Percentiles rank a stretch among this genome's conserved stretches.
These are phyloP conservation scores for Loriculus beryllinus DNA, from an alignment of 2,797 vertebrate genomes.

Conservation along the genomic window DNA sequence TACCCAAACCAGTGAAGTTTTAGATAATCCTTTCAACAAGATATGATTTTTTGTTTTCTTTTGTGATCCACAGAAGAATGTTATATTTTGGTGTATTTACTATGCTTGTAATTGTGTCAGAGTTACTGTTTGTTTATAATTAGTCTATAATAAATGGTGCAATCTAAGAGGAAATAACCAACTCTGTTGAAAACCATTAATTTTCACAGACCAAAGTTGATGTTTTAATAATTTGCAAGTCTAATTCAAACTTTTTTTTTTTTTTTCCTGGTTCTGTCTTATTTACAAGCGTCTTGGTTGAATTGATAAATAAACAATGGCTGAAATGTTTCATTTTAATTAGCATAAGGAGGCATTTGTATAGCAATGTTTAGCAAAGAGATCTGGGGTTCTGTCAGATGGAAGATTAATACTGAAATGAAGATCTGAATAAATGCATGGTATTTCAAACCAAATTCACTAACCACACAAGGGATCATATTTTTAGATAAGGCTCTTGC, in stretches of 20 bases:
- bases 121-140: conserved; percentile 45
- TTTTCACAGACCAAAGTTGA: conserved; percentile 49
- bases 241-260: conserved; percentile 11
- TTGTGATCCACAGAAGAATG: background rate
- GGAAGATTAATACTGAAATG: conserved; percentile 46
- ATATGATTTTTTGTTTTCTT: background rate
- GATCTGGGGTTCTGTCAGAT: conserved; percentile 6
- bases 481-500: conserved; percentile 32
- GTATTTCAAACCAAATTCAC: conserved; percentile 41
- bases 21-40: background rate
- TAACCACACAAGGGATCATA: background rate
- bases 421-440: conserved; percentile 55
- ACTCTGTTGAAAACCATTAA: conserved; percentile 34
- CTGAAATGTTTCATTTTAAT: conserved; percentile 66
- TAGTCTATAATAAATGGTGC: conserved; percentile 7
- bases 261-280: conserved; percentile 26
- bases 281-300: conserved; percentile 56
- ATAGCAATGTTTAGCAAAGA: conserved; percentile 43
- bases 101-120: background rate
- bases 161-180: conserved; percentile 44
- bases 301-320: conserved; percentile 68
- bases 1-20: background rate
- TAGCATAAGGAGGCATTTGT: conserved; percentile 56
- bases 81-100: background rate
- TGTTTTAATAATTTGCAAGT: conserved; percentile 57